Conservation (phyloP, 2,797 vertebrate genomes). For the Podargus strigoides region DNA sequence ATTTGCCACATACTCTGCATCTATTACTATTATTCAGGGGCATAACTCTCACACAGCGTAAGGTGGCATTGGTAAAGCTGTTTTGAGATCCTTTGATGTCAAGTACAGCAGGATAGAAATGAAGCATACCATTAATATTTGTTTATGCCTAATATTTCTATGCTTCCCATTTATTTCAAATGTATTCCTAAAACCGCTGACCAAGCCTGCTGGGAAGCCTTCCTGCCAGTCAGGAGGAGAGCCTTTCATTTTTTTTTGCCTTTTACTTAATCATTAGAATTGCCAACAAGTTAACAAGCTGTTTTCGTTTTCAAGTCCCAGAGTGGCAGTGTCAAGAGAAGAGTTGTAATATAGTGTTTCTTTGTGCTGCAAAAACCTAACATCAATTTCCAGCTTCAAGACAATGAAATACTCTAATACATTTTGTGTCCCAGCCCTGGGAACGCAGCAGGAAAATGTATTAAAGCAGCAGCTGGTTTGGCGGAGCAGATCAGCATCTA, state of each 20-base stretch:
- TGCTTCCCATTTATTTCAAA: neutral
- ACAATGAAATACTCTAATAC: neutral
- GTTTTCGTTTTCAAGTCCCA: conserved; percentile 5
- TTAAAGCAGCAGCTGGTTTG: neutral
- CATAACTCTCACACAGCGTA: neutral
- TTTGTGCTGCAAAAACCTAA: neutral
- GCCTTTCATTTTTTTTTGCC: neutral
- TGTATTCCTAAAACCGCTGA: neutral
- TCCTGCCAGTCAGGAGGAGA: neutral
- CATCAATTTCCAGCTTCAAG: neutral
- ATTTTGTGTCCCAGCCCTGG: neutral
- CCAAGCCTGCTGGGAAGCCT: conserved; percentile 4
- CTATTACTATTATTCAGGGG: neutral
- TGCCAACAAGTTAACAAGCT: conserved; percentile 16
- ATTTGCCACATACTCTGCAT: neutral
- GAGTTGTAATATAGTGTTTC: neutral
- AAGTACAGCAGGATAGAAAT: conserved; percentile 1
- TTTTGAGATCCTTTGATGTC: conserved; percentile 42
- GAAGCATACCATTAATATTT: conserved; percentile 24
- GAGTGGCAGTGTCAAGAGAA: neutral
- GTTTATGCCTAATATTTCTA: conserved; percentile 25
- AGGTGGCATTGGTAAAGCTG: conserved; percentile 34
- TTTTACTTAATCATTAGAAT: neutral
- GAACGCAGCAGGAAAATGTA: neutral
- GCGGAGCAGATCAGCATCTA: neutral